Percentiles rank a stretch among this genome's conserved stretches.
phyloP scores from a whole-genome alignment of 2,797 vertebrate species.

The Serranus cabrilla region DNA sequence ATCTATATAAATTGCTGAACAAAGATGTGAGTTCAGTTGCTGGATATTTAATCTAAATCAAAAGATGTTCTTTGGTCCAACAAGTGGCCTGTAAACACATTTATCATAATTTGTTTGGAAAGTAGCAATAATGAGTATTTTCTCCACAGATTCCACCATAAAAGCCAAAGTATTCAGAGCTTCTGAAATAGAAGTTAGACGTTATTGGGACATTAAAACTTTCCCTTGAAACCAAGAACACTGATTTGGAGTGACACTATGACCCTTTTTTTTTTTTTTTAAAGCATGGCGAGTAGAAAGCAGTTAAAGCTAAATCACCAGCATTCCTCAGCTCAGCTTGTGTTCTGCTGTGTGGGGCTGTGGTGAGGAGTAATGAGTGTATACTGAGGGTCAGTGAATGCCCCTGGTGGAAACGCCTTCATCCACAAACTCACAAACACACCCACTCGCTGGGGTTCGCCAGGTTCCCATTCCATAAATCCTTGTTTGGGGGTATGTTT shows the following conservation, averaged over 20 bases:
- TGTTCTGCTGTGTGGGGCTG: slow-evolving; percentile 35
- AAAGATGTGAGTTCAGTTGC: too few species aligned
- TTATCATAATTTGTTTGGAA: background rate
- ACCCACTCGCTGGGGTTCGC: slow-evolving; percentile 43
- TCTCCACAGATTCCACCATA: slow-evolving; percentile 15
- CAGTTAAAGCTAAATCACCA: slow-evolving; percentile 33
- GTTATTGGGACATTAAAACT: slow-evolving; percentile 15
- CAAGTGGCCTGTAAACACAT: background rate
- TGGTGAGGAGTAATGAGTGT: slow-evolving; percentile 47
- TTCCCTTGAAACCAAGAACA: slow-evolving; percentile 4
- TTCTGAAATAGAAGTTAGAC: slow-evolving; percentile 16
- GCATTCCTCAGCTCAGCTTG: slow-evolving; percentile 20
- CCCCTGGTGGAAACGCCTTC: slow-evolving; percentile 47
- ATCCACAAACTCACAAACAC: slow-evolving; percentile 50
- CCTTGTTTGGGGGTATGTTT: slow-evolving; percentile 67
- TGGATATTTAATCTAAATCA: too few species aligned
- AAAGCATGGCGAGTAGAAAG: slow-evolving; percentile 14
- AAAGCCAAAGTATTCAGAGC: background rate
- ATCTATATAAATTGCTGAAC: too few species aligned
- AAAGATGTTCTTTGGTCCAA: too few species aligned
- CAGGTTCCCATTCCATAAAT: slow-evolving; percentile 69
- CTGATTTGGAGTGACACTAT: slow-evolving; percentile 30
- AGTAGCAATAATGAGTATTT: slow-evolving; percentile 3
- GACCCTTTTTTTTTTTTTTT: slow-evolving; percentile 49
- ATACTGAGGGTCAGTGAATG: slow-evolving; percentile 48